These are phyloP conservation scores for Tenthredo scrophulariae DNA, from an alignment of 2,888 invertebrate genomes.

Conservation along the genomic window DNA sequence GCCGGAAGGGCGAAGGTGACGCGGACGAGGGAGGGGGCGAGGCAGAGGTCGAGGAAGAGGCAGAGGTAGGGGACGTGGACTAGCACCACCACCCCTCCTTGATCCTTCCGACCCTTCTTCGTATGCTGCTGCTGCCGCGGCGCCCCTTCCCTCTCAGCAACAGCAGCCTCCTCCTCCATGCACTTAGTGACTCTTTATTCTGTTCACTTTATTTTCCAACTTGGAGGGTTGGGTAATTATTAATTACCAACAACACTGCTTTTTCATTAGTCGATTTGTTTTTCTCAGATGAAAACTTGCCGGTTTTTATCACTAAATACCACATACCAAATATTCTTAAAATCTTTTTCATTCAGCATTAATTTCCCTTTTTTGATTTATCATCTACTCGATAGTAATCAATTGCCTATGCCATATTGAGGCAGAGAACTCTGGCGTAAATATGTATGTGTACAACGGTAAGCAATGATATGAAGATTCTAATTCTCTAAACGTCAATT, in stretches of 20 bases:
- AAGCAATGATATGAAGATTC: conserved; percentile 15
- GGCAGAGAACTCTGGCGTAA: background rate
- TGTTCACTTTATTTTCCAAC: background rate
- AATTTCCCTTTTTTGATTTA: background rate
- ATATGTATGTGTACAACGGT: background rate
- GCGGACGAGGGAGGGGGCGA: conserved; percentile 92
- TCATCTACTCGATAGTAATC: background rate
- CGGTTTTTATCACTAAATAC: background rate
- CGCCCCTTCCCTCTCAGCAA: conserved; percentile 77
- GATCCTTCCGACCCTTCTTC: conserved; percentile 76
- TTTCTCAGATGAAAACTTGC: background rate
- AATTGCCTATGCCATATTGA: background rate
- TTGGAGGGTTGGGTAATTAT: conserved; percentile 23
- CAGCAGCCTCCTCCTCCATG: conserved; percentile 73
- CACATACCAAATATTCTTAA: background rate
- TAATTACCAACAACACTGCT: background rate
- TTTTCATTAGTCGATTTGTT: background rate
- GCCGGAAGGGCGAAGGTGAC: conserved; percentile 92
- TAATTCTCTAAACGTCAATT: conserved; percentile 22
- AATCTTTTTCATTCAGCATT: background rate
- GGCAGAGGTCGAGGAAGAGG: conserved; percentile 87
- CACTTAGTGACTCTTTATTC: conserved; percentile 64
- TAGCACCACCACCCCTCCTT: conserved; percentile 73
- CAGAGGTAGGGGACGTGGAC: conserved; percentile 88
- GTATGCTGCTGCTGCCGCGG: conserved; percentile 72